A percentile compares a stretch with the other conserved stretches of the same genome.
phyloP scores from a whole-genome alignment of 2,113 vertebrate genomes.

The Macaca mulatta region DNA sequence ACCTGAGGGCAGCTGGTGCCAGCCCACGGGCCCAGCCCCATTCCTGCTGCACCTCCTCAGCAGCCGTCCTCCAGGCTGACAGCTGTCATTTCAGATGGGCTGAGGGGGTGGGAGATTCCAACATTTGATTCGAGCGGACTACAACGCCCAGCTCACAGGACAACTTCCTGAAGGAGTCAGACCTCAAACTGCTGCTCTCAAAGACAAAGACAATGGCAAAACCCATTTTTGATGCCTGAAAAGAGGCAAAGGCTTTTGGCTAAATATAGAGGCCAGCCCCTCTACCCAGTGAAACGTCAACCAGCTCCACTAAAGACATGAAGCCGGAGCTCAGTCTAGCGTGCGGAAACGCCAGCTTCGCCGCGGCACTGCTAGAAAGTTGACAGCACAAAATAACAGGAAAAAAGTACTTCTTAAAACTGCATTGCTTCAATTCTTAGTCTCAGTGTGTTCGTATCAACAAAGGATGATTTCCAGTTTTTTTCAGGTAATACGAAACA shows the following conservation, averaged over 20 bases:
- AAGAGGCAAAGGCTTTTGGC: not conserved
- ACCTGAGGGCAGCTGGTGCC: not conserved
- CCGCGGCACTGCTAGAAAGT: not conserved
- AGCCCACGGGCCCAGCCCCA: not conserved
- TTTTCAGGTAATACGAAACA: not conserved
- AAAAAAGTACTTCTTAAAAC: not conserved
- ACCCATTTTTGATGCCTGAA: constrained; percentile 1
- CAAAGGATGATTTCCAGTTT: not conserved
- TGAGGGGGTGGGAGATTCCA: accelerated
- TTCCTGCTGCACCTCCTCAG: not conserved
- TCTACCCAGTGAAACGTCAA: not conserved
- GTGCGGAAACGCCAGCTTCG: not conserved
- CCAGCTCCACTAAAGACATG: not conserved
- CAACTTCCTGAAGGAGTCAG: not conserved
- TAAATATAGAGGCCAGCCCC: constrained; percentile 71
- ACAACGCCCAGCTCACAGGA: not conserved
- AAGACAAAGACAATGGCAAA: not conserved
- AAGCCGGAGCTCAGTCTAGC: not conserved
- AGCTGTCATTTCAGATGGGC: accelerated
- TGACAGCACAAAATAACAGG: not conserved
- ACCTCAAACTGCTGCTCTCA: not conserved
- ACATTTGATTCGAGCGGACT: not conserved
- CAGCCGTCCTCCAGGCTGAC: not conserved
- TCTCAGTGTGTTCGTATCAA: not conserved
- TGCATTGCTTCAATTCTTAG: not conserved